These are phyloP conservation scores for Drosophila falleni DNA, from an alignment of 2,888 invertebrate species.

Conservation along the genomic window DNA sequence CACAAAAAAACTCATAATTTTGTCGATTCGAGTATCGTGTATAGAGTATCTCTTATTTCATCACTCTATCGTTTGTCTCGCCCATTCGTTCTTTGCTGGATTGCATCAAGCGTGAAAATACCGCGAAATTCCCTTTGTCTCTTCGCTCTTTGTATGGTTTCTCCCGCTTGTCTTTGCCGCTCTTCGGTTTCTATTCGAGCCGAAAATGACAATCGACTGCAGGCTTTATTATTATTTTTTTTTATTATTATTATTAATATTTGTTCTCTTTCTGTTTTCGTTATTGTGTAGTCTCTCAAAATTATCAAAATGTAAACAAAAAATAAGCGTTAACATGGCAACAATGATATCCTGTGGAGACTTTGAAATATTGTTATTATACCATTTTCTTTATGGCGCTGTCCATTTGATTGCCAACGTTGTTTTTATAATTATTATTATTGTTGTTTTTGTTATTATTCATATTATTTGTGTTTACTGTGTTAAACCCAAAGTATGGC, in stretches of 20 bases:
- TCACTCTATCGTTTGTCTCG: too few relatives aligned
- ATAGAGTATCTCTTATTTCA: constrained; percentile 10
- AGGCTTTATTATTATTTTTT: constrained; percentile 16
- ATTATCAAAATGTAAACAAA: constrained; percentile 77
- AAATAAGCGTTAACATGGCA: constrained; percentile 86
- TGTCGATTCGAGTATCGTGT: background rate
- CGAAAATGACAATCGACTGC: constrained; percentile 25
- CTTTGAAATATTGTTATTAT: constrained; percentile 85
- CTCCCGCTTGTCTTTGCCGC: background rate
- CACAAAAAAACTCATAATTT: background rate
- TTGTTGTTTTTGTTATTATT: constrained; percentile 21
- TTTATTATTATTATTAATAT: constrained; percentile 16
- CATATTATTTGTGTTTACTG: constrained; percentile 2
- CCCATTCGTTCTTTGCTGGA: constrained; percentile 10
- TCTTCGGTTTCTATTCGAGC: constrained; percentile 21
- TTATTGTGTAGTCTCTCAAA: constrained; percentile 9
- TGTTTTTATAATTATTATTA: constrained; percentile 4
- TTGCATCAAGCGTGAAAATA: constrained; percentile 83
- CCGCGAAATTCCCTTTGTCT: constrained; percentile 81
- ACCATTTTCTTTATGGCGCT: constrained; percentile 80
- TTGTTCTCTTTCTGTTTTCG: constrained; percentile 6
- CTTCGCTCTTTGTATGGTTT: constrained; percentile 4
- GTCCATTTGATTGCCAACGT: constrained; percentile 55
- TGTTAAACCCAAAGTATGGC: constrained; percentile 16
- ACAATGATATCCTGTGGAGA: constrained; percentile 85